Conservation (phyloP, 2,888 invertebrate genomes). For the Dugesia japonica region DNA sequence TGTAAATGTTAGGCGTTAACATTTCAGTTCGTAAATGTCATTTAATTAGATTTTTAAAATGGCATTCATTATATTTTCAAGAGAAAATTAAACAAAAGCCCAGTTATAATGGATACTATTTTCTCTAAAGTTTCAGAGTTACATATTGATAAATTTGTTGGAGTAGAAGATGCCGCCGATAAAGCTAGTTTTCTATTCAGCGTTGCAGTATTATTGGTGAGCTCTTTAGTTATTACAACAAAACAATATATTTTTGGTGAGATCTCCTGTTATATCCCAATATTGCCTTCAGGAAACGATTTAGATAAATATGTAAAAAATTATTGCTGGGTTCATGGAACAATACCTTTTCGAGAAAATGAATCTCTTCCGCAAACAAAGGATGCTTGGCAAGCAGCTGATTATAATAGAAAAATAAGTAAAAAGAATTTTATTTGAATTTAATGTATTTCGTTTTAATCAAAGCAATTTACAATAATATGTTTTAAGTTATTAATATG, state of each 20-base stretch:
- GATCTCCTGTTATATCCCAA: conserved; percentile 30
- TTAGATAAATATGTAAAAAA: conserved; percentile 29
- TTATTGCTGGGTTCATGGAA: conserved; percentile 35
- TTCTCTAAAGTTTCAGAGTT: neutral
- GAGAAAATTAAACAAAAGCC: neutral
- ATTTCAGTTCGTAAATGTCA: too few relatives aligned
- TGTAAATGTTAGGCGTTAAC: too few relatives aligned
- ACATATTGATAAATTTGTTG: conserved; percentile 24
- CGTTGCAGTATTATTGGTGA: conserved; percentile 17
- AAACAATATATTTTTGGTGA: conserved; percentile 28
- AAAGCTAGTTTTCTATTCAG: conserved; percentile 33
- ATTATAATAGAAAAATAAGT: conserved; percentile 27
- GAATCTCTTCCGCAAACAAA: conserved; percentile 26
- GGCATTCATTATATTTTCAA: too few relatives aligned
- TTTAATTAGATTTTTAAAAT: too few relatives aligned
- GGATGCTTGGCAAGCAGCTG: conserved; percentile 20
- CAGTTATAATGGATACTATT: neutral
- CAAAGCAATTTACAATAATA: too few relatives aligned
- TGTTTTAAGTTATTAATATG: too few relatives aligned
- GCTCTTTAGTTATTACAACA: conserved; percentile 17
- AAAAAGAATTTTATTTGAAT: neutral
- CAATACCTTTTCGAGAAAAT: conserved; percentile 24
- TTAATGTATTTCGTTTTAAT: too few relatives aligned
- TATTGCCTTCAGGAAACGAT: neutral
- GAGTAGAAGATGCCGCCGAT: conserved; percentile 33